phyloP scores from a whole-genome alignment of 92 coral and sea anemone species.

The Epizoanthus fatuus region DNA sequence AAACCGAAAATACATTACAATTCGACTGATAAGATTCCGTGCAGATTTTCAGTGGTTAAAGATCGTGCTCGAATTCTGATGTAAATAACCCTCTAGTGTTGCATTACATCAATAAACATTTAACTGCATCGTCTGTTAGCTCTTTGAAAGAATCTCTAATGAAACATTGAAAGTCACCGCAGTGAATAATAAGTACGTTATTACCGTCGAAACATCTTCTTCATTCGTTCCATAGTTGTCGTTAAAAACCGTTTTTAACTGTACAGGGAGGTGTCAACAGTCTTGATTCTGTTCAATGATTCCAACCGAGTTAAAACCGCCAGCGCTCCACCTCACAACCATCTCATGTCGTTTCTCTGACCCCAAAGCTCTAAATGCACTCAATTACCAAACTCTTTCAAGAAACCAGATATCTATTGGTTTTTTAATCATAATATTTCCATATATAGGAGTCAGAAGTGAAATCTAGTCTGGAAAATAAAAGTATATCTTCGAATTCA shows the following conservation, averaged over 20 bases:
- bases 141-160: conserved; percentile 1
- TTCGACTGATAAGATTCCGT: too few relatives aligned
- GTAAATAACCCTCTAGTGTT: too few relatives aligned
- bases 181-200: background rate
- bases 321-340: conserved; percentile 5
- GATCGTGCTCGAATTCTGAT: too few relatives aligned
- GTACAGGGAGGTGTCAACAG: background rate
- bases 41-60: too few relatives aligned
- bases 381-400: conserved; percentile 22
- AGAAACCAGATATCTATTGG: conserved; percentile 1
- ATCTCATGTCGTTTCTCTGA: conserved; percentile 9
- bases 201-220: conserved; percentile 31
- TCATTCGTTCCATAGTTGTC: conserved; percentile 27
- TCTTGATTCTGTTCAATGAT: background rate
- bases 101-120: background rate
- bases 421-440: conserved; percentile 11
- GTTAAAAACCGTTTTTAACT: background rate
- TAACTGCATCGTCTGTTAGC: conserved; percentile 5
- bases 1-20: background rate
- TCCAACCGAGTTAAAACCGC: conserved; percentile 15
- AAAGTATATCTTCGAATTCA: background rate
- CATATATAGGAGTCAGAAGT: background rate
- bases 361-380: background rate
- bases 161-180: background rate
- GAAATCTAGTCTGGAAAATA: conserved; percentile 27